Evolutionary conservation across 1,140 invertebrate genomes (phyloP).

Genomic region (Drosophila kanapiae): DNA sequence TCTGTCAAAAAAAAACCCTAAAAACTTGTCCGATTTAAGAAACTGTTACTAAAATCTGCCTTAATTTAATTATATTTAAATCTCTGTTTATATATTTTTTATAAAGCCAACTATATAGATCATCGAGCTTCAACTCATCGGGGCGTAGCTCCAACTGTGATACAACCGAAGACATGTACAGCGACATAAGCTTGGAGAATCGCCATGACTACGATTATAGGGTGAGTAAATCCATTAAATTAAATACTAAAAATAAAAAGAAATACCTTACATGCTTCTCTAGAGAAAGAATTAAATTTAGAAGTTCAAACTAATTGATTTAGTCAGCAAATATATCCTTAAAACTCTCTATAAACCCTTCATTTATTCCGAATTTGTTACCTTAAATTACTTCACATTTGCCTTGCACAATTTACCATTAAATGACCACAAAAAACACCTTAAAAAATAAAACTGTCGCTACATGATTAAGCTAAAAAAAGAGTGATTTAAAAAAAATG

Average conservation of each 20-base stretch:
- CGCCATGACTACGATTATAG: conserved; percentile 96
- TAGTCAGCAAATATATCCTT: background rate
- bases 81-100: background rate
- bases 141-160: conserved; percentile 95
- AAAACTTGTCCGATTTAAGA: too few relatives aligned
- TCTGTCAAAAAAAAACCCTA: too few relatives aligned
- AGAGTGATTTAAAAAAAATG: background rate
- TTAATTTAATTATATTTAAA: too few relatives aligned
- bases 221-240: conserved; percentile 86
- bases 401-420: conserved; percentile 29
- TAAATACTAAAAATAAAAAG: background rate
- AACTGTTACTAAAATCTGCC: too few relatives aligned
- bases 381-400: conserved; percentile 13
- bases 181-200: conserved; percentile 95
- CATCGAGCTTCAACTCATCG: conserved; percentile 95
- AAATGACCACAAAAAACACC: conserved; percentile 10
- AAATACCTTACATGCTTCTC: too few relatives aligned
- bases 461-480: conserved; percentile 49
- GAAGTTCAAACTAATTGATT: background rate
- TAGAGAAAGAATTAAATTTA: background rate
- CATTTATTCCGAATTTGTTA: conserved; percentile 3
- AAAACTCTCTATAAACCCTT: background rate
- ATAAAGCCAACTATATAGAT: conserved; percentile 93
- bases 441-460: conserved; percentile 21
- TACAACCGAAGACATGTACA: conserved; percentile 96